Percentiles rank a stretch among this genome's conserved stretches.
Conservation (phyloP, 2,888 invertebrate species). For the Chalcis sispes region DNA sequence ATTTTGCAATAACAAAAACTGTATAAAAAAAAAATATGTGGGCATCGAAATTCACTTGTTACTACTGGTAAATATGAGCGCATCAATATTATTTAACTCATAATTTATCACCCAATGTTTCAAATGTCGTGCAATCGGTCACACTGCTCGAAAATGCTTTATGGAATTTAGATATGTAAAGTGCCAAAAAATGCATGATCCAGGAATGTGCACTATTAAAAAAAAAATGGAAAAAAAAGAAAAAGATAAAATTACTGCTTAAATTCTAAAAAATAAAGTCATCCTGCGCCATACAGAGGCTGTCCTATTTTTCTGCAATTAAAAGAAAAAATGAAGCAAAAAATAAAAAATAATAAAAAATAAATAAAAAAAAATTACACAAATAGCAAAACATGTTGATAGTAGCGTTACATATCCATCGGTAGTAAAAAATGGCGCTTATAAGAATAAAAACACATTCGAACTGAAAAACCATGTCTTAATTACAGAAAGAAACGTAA, state of each 20-base stretch:
- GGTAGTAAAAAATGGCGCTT: not conserved
- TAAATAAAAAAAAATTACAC: not conserved
- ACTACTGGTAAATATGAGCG: too few species aligned
- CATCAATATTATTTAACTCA: too few species aligned
- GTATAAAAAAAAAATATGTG: too few species aligned
- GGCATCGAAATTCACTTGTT: too few species aligned
- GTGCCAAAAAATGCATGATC: conserved; percentile 38
- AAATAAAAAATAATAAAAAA: not conserved
- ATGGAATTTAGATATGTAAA: conserved; percentile 49
- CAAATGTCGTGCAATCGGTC: conserved; percentile 47
- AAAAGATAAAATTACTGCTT: conserved; percentile 23
- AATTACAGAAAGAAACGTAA: not conserved
- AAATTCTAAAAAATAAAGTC: conserved; percentile 27
- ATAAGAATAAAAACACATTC: not conserved
- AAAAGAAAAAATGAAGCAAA: not conserved
- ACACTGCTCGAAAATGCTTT: conserved; percentile 31
- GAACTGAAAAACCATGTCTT: not conserved
- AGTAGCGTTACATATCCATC: not conserved
- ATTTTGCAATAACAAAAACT: too few species aligned
- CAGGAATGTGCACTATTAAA: conserved; percentile 45
- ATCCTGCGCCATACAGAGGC: conserved; percentile 39
- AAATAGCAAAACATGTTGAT: not conserved
- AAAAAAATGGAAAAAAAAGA: not conserved
- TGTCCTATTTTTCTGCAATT: conserved; percentile 5
- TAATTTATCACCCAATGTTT: conserved; percentile 44